Base-by-base conservation (phyloP, 2,113 vertebrate genomes). In the Oreochromis spilurus region DNA sequence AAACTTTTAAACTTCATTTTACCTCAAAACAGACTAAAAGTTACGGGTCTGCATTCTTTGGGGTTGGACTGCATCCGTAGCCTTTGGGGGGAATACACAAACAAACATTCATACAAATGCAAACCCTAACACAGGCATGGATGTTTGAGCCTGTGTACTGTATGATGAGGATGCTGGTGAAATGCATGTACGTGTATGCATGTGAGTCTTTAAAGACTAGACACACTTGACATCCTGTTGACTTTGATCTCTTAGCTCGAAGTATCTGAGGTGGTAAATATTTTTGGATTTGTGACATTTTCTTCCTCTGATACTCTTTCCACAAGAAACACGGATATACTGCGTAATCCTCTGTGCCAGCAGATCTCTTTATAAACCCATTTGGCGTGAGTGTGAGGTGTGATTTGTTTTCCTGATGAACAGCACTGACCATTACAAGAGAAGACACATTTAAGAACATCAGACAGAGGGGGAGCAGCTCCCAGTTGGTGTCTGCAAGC, bases 1-100 rank as follows among this genome's bases (percentile, higher is more conserved):
- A 86, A 89, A 91, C 90, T 85, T 88, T 86, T 84, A 85, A 89
- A 89, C 86, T 86, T 62, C 1, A 80, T 87, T 86, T 88, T 86
- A 88, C 70, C 86, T 87, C 70, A 82, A 80, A 89, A 84, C 50
- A 81, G 53, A 84, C 48, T 53, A 11, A 87, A 52, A 84, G 70
- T 80, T 89, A 43, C 2, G 13, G 65, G 24, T 84, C 53, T 89
- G 84, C 62, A 84, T 81, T 77, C 70, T 79, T 83, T 75, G 38
- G 38, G 55, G 38, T 10, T 12, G 17, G 48, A 65, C 26, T 84
- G 75, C 52, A 79, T 86, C 83, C 9, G 9, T 79, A 88, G 75
- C 83, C 54, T 60, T 45, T 31, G 77, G 87, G 58, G 57, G 53
- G 19, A 87, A 54, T 14, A 87, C 67, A 62, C 9, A 13, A 82